Conservation (phyloP, 2,797 vertebrate species). For the Melanotaenia parkinsoni region DNA sequence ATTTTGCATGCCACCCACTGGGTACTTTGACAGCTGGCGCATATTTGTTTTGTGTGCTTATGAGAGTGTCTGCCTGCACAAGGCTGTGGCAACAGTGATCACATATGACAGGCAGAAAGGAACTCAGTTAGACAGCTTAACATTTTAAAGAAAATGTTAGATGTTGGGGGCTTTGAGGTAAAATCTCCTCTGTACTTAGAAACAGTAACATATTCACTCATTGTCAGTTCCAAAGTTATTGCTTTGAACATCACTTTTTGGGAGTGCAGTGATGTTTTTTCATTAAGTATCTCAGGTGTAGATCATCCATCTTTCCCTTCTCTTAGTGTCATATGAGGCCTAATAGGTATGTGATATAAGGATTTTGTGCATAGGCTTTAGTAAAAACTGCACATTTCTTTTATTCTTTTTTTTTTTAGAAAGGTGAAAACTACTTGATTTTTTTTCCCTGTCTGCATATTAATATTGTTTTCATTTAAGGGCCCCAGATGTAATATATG, state of each 20-base stretch:
- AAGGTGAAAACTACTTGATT: background rate
- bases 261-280: background rate
- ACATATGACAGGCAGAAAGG: background rate
- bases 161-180: background rate
- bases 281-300: background rate
- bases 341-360: background rate
- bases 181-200: background rate
- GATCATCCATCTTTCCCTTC: constrained; percentile 1
- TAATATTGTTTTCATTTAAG: background rate
- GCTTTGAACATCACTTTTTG: background rate
- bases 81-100: constrained; percentile 12
- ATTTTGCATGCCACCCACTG: constrained; percentile 19
- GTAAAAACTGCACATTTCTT: background rate
- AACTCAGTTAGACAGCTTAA: constrained; percentile 2
- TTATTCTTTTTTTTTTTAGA: background rate
- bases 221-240: background rate
- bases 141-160: constrained; percentile 11
- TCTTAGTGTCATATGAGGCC: constrained; percentile 8
- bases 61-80: constrained; percentile 19
- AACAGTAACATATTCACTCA: background rate
- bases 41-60: constrained; percentile 32
- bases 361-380: background rate
- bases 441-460: background rate
- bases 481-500: background rate
- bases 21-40: constrained; percentile 48